Evolutionary conservation across 1,140 invertebrate genomes (phyloP).

Genomic region (Ceratoteleas bidentatus): DNA sequence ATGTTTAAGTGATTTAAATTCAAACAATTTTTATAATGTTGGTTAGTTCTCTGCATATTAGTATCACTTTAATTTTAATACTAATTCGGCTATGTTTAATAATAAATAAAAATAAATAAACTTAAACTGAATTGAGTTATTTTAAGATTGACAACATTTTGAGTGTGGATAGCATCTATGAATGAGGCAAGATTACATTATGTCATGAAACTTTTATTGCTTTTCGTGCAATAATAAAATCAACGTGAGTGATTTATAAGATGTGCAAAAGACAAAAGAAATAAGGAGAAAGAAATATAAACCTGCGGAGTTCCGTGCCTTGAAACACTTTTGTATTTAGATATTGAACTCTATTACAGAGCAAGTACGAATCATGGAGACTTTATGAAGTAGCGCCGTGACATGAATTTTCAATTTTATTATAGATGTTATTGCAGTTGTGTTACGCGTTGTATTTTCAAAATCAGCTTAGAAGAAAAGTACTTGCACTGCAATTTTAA

Average conservation of each 20-base stretch:
- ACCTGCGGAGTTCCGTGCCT: slow-evolving; percentile 39
- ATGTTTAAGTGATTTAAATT: no score
- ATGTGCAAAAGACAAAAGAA: slow-evolving; percentile 35
- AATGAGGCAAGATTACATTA: slow-evolving; percentile 14
- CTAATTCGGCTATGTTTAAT: no score
- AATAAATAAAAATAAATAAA: no score
- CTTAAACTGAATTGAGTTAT: no score
- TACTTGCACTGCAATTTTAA: no score
- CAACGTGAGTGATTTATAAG: slow-evolving; percentile 15
- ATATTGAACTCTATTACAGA: slow-evolving; percentile 39
- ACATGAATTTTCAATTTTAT: slow-evolving; percentile 34
- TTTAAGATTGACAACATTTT: not conserved
- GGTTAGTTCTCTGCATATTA: no score
- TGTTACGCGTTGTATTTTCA: not conserved
- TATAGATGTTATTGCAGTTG: slow-evolving; percentile 9
- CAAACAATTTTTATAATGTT: no score
- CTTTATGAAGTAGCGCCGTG: slow-evolving; percentile 28
- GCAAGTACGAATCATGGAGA: slow-evolving; percentile 26
- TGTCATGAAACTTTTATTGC: slow-evolving; percentile 16
- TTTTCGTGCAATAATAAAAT: slow-evolving; percentile 24
- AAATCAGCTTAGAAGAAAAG: no score
- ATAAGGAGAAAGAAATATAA: slow-evolving; percentile 39
- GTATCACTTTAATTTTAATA: no score
- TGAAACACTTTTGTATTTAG: slow-evolving; percentile 57
- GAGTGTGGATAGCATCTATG: not conserved